Percentiles rank a stretch among this genome's conserved stretches.
phyloP scores from a whole-genome alignment of 2,888 invertebrate genomes.

The Pilophorus perplexus region DNA sequence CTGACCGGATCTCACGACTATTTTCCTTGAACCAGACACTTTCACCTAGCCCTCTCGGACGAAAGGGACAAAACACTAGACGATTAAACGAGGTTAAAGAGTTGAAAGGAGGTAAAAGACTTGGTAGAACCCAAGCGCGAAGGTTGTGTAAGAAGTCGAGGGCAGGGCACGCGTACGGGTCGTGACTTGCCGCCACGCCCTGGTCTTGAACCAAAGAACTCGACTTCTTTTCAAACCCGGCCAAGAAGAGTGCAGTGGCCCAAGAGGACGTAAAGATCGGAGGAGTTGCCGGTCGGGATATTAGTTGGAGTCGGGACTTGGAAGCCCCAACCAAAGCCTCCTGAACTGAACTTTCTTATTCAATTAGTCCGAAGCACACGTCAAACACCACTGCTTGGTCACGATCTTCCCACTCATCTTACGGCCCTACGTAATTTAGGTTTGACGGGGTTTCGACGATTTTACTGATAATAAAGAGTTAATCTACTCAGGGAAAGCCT shows the following conservation, averaged over 20 bases:
- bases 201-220: not conserved
- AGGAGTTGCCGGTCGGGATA: too few relatives aligned
- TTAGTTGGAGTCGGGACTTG: too few relatives aligned
- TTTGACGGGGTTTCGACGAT: too few relatives aligned
- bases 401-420: conserved; percentile 24
- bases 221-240: too few relatives aligned
- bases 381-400: conserved; percentile 22
- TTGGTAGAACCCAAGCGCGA: not conserved
- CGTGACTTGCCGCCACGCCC: conserved; percentile 38
- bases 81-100: conserved; percentile 26
- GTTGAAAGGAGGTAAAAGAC: conserved; percentile 29
- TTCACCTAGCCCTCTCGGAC: not conserved
- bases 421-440: not conserved
- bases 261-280: not conserved
- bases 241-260: not conserved
- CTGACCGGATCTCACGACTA: not conserved
- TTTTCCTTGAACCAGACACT: conserved; percentile 3
- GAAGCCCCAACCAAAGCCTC: conserved; percentile 5
- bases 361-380: conserved; percentile 29
- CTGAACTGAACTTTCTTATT: conserved; percentile 30
- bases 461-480: too few relatives aligned
- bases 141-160: conserved; percentile 26
- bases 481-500: too few relatives aligned
- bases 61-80: conserved; percentile 10
- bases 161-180: conserved; percentile 40